Evolutionary conservation across 2,113 vertebrate species (phyloP), one percentile per base, ranked within the genome.

Genomic region (Nycticryphes semicollaris): DNA sequence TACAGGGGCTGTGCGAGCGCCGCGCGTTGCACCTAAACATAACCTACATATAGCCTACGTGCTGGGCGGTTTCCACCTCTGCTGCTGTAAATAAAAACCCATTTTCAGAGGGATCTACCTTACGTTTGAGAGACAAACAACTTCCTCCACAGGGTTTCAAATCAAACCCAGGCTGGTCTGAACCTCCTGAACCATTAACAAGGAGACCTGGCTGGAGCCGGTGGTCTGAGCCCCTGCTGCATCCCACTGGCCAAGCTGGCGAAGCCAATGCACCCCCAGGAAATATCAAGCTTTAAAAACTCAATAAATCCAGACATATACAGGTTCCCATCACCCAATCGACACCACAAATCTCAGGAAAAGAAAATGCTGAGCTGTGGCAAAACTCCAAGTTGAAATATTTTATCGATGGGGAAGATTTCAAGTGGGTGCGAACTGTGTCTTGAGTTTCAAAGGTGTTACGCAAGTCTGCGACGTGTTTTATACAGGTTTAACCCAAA

Each of bases 381-480:
- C 33, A 2, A 63, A 78, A 43, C 54, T 67, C 90, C 77, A 84
- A 47, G 81, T 6, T 8, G 47, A 28, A 75, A 64, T 47, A 74
- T 53, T 75, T 91, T 62, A 74, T 84, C 27, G 64, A 89, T 43
- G 81, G 93, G 92, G 81, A 84, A 45, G 84, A 21, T 87, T 82
- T 89, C 87, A 67, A 87, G 77, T 2, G 11, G 83, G 91, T 16
- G 25, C 24, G 9, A 82, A 72, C 25, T 2, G 80, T 15, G 10
- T 64, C 90, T 97, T 53, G 6, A 45, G 88, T 96, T 95, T 94
- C 95, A 85, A 72, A 93, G 82, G 78, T 17, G 10, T 95, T 87
- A 78, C 30, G 66, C 57, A 87, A 79, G 56, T 2, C 67, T 13
- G 1, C 43, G n/a, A 21, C 9, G 48, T 9, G 64, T 50, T 82